phyloP scores from a whole-genome alignment of 2,797 vertebrate genomes.

The Echeneis naucrates region DNA sequence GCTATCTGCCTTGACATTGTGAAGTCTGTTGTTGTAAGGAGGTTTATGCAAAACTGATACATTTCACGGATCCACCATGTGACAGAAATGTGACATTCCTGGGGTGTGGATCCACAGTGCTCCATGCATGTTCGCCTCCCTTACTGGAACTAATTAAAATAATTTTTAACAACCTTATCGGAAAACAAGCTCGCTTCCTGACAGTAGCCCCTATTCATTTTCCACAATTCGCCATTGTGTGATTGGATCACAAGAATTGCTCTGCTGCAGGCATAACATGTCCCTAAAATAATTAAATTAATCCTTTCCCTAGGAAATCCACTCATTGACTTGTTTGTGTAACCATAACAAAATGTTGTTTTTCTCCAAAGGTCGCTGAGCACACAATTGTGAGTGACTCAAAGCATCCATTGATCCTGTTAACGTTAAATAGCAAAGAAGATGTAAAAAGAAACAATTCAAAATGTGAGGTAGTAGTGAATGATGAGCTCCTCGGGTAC shows the following conservation, averaged over 20 bases:
- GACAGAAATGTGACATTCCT: constrained; percentile 96
- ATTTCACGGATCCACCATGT: constrained; percentile 95
- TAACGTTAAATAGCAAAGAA: constrained; percentile 40
- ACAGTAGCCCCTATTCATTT: constrained; percentile 84
- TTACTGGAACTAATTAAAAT: constrained; percentile 94
- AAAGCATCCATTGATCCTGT: constrained; percentile 59
- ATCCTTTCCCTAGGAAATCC: constrained; percentile 79
- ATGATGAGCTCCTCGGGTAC: constrained; percentile 44
- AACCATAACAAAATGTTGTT: constrained; percentile 85
- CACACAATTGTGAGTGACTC: constrained; percentile 49
- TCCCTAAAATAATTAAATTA: constrained; percentile 88
- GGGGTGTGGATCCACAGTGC: constrained; percentile 83
- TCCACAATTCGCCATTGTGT: constrained; percentile 84
- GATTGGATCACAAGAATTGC: constrained; percentile 87
- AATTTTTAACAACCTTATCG: constrained; percentile 91
- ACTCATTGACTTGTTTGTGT: constrained; percentile 81
- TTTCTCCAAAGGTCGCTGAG: constrained; percentile 75
- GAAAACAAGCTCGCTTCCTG: constrained; percentile 83
- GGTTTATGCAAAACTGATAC: constrained; percentile 90
- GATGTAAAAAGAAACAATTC: constrained; percentile 48
- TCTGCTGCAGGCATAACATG: constrained; percentile 83
- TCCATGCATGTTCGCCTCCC: constrained; percentile 83
- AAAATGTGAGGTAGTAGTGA: constrained; percentile 41
- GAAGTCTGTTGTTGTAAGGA: constrained; percentile 90
- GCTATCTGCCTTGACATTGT: constrained; percentile 85